Evolutionary conservation across 1,140 invertebrate genomes (phyloP), one percentile per base, ranked within the genome.

Genomic region (Cyphomyrmex costatus): DNA sequence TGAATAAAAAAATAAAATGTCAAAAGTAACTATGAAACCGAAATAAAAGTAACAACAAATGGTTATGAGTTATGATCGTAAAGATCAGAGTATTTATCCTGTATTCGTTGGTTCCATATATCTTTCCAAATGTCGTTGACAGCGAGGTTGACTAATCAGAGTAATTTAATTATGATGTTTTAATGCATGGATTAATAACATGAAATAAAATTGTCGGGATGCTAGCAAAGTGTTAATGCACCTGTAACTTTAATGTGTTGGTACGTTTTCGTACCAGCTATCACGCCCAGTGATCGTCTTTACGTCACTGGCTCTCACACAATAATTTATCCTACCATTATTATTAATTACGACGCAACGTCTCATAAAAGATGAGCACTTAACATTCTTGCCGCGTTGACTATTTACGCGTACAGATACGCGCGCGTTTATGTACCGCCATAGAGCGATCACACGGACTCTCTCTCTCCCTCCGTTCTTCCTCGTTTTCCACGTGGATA

Each of bases 401-500:
- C 42, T 74, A 82, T 56, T 74, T 88, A 86, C 78, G 61, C 66
- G 78, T 63, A 84, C 61, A 66, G 24, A 36, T 61, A 24, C 21
- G 70, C 77, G 51, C 70, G 30, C 85, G 70, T 53, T 79, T 53
- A 79, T 66, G 77, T 65, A 78, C 30, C 49, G 27, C 49, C 36
- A 49, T 36, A 65, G 56, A 53, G 33, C 27, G 49, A 73, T 87
- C 86, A 30, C 86, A 68, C 58, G 24, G 16, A 30, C 49, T 89
- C 78, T 68, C 46, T 78, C 49, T 65, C 36, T 10, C 36, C 36
- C 56, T 33, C 27, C 36, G 79, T 77, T 42, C 14, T 71, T 80
- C 36, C 74, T 90, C 79, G 82, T 90, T 90, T 90, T 90, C 89
- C 89, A 90, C 86, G 86, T 86, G 89, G 83, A 90, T 60, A 71